Evolutionary conservation across 2,888 invertebrate genomes (phyloP), one percentile per base, ranked within the genome.

Genomic region (Allygus modestus): DNA sequence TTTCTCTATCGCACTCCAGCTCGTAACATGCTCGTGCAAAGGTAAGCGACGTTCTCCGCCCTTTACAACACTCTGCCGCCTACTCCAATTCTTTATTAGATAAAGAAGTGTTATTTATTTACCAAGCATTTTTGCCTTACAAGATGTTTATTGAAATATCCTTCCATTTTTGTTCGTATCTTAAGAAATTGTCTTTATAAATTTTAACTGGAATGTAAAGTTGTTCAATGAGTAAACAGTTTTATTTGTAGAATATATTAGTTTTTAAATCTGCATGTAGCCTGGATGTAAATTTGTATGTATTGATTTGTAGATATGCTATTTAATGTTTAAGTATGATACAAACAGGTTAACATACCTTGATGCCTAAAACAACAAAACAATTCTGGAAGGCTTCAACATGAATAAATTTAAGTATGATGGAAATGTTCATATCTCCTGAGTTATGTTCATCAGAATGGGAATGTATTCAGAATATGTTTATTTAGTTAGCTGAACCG

Each of bases 1-100:
- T 84, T 82, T 84, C 82, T 81, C 75, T 82, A 65, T 81, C 84
- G 84, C 31, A 11, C 23, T 65, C 61, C 81, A 81, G n/a, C 46
- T 84, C 69, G 69, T 69, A 69, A 73, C 73, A 43, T 17, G 41
- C 73, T 23, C 73, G n/a, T 73, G 26, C 58, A 20, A 58, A 65
- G 65, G 65, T 65, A 65, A 65, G 28, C 17, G 65, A 31, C 71
- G n/a, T n/a, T 28, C 20, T 41, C 71, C 71, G 4, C 71, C 71
- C 71, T 31, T 33, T 33, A 28, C 71, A 37, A 41, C 71, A 26
- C 71, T 20, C 37, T 9, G n/a, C 31, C 71, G 15, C 20, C 11
- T 7, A 20, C 17, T 17, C 46, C 46, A 54, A 1, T 54, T 7
- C 61, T 61, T 23, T 54, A 20, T 54, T 54, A 15, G 28, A 1